These are phyloP conservation scores for Acanthiza pusilla DNA, from an alignment of 2,797 vertebrate genomes.

Conservation along the genomic window DNA sequence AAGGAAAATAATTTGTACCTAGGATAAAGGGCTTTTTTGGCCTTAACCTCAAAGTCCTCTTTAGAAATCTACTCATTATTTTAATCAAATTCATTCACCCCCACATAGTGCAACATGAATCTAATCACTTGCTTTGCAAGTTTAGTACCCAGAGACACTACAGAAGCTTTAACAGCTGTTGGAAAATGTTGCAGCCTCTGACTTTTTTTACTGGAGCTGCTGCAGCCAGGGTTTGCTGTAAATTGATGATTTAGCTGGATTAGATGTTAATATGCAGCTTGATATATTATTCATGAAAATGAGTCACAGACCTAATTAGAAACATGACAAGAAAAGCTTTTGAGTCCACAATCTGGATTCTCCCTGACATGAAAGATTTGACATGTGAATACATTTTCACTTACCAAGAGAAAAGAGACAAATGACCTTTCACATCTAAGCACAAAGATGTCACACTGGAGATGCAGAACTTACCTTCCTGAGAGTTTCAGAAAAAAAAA, in stretches of 20 bases:
- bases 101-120: background rate
- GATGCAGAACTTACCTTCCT: background rate
- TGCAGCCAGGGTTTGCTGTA: constrained; percentile 27
- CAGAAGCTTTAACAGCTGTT: constrained; percentile 41
- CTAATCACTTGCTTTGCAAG: background rate
- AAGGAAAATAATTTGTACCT: background rate
- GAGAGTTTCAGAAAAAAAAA: background rate
- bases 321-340: constrained; percentile 57
- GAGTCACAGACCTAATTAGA: constrained; percentile 64
- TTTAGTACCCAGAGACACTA: background rate
- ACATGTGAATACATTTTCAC: constrained; percentile 58
- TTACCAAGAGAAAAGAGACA: constrained; percentile 15
- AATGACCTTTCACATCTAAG: constrained; percentile 51
- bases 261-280: constrained; percentile 51
- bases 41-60: background rate
- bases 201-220: constrained; percentile 1
- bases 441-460: background rate
- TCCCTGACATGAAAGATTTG: constrained; percentile 50
- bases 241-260: constrained; percentile 55
- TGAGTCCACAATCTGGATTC: constrained; percentile 51
- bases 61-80: background rate
- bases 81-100: background rate
- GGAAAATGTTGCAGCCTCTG: background rate
- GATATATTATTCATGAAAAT: constrained; percentile 63
- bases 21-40: background rate